A percentile compares a stretch with the other conserved stretches of the same genome.
These are phyloP conservation scores for Nicator chloris DNA, from an alignment of 2,113 vertebrate species.

Conservation along the genomic window DNA sequence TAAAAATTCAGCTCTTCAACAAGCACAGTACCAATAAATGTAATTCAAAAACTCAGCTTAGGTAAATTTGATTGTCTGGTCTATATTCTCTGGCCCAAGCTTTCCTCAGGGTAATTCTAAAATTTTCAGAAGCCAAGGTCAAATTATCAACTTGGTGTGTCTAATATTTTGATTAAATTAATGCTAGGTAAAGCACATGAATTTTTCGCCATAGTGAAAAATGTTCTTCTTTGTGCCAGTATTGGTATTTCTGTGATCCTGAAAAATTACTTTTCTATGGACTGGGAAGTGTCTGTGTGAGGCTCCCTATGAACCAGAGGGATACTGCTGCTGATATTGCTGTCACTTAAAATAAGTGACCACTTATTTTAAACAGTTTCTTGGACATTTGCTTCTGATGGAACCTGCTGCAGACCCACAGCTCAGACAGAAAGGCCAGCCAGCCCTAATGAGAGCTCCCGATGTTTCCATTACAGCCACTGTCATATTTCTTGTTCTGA, in stretches of 20 bases:
- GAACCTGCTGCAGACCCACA: not conserved
- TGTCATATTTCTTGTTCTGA: constrained; percentile 8
- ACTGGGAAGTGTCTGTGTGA: not conserved
- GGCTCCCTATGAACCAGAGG: not conserved
- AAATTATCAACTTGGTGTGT: not conserved
- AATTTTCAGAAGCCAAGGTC: not conserved
- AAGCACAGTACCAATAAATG: not conserved
- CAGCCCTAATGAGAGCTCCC: constrained; percentile 1
- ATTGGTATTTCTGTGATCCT: not conserved
- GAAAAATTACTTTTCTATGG: not conserved
- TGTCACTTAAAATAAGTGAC: not conserved
- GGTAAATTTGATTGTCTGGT: not conserved
- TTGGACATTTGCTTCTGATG: constrained; percentile 9
- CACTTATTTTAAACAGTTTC: not conserved
- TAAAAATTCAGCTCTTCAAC: not conserved
- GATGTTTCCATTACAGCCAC: not conserved
- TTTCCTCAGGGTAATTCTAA: not conserved
- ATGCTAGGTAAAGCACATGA: not conserved
- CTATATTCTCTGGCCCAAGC: not conserved
- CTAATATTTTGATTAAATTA: not conserved
- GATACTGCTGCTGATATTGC: not conserved
- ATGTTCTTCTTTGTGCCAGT: not conserved
- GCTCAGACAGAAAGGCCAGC: not conserved
- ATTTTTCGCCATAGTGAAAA: not conserved
- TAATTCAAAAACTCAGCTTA: not conserved